Base-by-base conservation (phyloP, 2,797 vertebrate genomes). In the Pygocentrus nattereri region DNA sequence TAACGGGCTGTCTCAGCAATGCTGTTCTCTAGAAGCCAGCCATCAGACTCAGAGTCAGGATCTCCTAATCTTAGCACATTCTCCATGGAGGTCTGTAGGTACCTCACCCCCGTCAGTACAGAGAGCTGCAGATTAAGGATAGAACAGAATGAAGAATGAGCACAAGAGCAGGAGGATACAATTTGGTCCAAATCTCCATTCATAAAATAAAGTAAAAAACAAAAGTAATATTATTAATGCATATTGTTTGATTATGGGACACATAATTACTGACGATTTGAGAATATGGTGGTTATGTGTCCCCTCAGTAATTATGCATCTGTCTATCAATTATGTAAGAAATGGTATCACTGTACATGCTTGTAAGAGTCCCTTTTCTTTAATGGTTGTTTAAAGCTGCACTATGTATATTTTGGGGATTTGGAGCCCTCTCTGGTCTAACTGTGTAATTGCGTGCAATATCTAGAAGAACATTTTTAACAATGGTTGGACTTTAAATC, bases 71-170 rank as follows among this genome's bases (percentile, higher is more conserved):
- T 89, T 4, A 96, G 91, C 8, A 96, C 90, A 0, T 96, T 97
- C 87, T 95, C 95, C 95, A 97, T 96, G 84, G 96, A 93, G 0
- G 96, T 97, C 92, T 97, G 96, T 58, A 97, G 94, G 88, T 96
- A 97, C 4, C 96, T 94, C 2, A 97, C 95, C 0, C 96, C 96
- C 0, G 92, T 95, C 68, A 97, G 93, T 30, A 97, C 96, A 68
- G 94, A 94, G 65, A 97, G 90, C 97, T 97, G 89, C 3, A 84
- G 75, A 21, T n/a, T 8, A 74, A n/a, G 23, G 18, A 34, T 1
- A 31, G 34, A 61, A 74, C 41, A 59, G 16, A 59, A 5, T 6
- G 56, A 44, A 61, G 19, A 12, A 6, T n/a, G 6, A 25, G 34
- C 47, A 19, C 16, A 2, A 59, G 0, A 7, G 8, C 41, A 44